Conservation (phyloP, 2,888 invertebrate species). For the Acronicta leporina region DNA sequence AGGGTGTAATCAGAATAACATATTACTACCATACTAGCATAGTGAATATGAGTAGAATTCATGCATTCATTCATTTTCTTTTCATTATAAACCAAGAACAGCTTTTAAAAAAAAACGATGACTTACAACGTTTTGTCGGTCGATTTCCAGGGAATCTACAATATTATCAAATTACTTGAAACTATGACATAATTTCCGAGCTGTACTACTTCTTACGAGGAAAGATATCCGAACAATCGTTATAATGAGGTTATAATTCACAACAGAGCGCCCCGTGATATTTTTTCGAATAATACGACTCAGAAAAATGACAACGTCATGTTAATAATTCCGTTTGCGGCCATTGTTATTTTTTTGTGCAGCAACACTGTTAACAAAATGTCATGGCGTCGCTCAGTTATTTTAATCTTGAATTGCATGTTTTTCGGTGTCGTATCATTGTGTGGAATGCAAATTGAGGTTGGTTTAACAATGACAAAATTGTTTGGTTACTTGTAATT, state of each 20-base stretch:
- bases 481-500: conserved; percentile 18
- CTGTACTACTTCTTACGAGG: conserved; percentile 7
- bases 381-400: conserved; percentile 47
- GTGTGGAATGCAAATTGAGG: conserved; percentile 27
- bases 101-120: too few species aligned
- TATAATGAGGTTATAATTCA: too few species aligned
- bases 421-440: conserved; percentile 41
- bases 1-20: too few species aligned
- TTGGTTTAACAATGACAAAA: conserved; percentile 31
- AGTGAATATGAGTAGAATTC: too few species aligned
- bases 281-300: conserved; percentile 40
- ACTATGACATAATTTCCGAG: too few species aligned
- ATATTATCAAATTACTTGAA: conserved; percentile 18
- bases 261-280: conserved; percentile 6
- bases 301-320: conserved; percentile 41
- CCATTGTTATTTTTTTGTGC: conserved; percentile 49
- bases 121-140: neutral
- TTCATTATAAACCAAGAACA: too few species aligned
- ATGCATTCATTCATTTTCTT: too few species aligned
- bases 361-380: conserved; percentile 46
- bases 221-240: conserved; percentile 21
- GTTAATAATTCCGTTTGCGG: conserved; percentile 44
- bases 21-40: too few species aligned
- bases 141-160: neutral
- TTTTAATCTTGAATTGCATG: conserved; percentile 46